A percentile compares a stretch with the other conserved stretches of the same genome.
phyloP scores from a whole-genome alignment of 1,140 invertebrate species.

The Musca vetustissima region DNA sequence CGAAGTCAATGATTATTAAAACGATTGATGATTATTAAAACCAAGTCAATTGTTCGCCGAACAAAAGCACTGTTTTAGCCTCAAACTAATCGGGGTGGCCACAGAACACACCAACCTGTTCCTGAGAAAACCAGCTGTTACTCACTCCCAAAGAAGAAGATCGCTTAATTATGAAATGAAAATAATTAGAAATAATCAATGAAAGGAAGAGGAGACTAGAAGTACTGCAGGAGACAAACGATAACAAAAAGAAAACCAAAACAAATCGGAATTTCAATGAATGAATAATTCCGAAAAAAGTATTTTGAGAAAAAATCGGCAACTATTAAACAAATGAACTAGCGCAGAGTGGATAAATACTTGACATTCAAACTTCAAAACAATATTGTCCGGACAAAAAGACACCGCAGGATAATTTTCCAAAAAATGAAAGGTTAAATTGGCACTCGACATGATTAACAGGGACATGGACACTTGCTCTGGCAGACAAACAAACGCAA shows the following conservation, averaged over 20 bases:
- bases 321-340: constrained; percentile 12
- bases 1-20: no score
- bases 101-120: constrained; percentile 15
- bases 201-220: no score
- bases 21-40: no score
- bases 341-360: not conserved
- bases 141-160: not conserved
- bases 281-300: not conserved
- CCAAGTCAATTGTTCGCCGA: no score
- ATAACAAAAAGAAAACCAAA: not conserved
- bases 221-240: not conserved
- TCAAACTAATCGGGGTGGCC: not conserved
- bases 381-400: not conserved
- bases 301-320: not conserved
- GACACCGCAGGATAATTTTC: not conserved
- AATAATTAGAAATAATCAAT: constrained; percentile 9
- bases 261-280: no score
- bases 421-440: not conserved
- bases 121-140: constrained; percentile 4
- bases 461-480: not conserved
- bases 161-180: constrained; percentile 9
- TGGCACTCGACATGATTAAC: not conserved
- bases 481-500: not conserved
- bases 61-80: not conserved
- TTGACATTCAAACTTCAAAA: not conserved